Base-by-base conservation (phyloP, 2,113 vertebrate genomes). In the Rhodinocichla rosea region DNA sequence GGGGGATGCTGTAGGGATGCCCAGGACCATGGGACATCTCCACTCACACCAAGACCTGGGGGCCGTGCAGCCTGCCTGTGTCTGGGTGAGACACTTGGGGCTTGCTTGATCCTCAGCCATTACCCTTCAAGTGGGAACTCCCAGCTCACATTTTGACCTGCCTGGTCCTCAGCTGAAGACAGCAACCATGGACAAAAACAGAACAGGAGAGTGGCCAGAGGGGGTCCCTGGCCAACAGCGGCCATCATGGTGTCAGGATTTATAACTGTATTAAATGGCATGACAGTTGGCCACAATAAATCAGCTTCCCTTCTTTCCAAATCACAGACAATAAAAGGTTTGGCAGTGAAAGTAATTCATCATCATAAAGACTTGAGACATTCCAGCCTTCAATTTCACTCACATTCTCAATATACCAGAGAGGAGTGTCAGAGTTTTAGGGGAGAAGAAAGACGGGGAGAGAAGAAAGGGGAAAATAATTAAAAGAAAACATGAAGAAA, bases 231-330 rank as follows among this genome's bases (percentile, higher is more conserved):
- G 94, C 91, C 70, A 50, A 79, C 55, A n/a, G 96, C 90, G 95
- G 97, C 96, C 94, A 17, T 98, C 95, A 96, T 94, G 95, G 97
- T 97, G 89, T 98, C 97, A 98, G 98, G 98, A 98, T 99, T 98
- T 99, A 99, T 99, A 99, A 99, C 98, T 99, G 98, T 98, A 99
- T 99, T 99, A 99, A 98, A 98, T 96, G 96, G 98, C 97, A 98
- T 98, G 98, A 99, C 98, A 99, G 97, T 98, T 96, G 97, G 98
- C 98, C 98, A 97, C 98, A 90, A 98, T 98, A 98, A 99, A 99
- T 99, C 98, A 98, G 98, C 98, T 97, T 98, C 98, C 98, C 98
- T 96, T 98, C 98, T 98, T 98, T 98, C 98, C 98, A 97, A 97
- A 98, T 98, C 98, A 98, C 98, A 98, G 98, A 99, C 98, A 98